phyloP scores from a whole-genome alignment of 2,113 vertebrate species.

The Promerops cafer region DNA sequence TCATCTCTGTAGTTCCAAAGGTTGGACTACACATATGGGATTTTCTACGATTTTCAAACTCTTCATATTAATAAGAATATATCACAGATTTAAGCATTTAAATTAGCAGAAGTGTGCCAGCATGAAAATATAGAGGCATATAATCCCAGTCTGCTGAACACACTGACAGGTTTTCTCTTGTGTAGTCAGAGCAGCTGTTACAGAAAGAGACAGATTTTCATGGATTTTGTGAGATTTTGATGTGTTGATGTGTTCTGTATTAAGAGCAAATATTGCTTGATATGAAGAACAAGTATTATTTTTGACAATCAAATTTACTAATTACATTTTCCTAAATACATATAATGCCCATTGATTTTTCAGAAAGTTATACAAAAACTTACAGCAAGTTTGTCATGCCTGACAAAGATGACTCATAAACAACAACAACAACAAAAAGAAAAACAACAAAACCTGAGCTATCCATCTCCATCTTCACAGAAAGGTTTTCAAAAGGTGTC shows the following conservation, averaged over 20 bases:
- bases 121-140: not conserved
- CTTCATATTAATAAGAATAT: not conserved
- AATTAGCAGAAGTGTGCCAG: not conserved
- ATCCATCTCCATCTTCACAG: not conserved
- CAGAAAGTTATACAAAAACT: not conserved
- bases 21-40: not conserved
- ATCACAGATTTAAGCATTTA: not conserved
- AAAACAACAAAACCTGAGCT: not conserved
- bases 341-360: not conserved
- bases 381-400: not conserved
- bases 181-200: not conserved
- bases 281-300: not conserved
- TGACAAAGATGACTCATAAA: not conserved
- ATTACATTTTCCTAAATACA: not conserved
- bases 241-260: not conserved
- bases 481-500: not conserved
- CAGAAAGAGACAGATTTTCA: not conserved
- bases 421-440: not conserved
- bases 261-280: not conserved
- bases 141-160: not conserved
- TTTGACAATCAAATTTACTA: not conserved
- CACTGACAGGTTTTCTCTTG: not conserved
- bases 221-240: not conserved
- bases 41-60: not conserved
- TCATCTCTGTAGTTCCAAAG: not conserved